Evolutionary conservation across 2,113 vertebrate species (phyloP), one percentile per base, ranked within the genome.

Genomic region (Poecilia latipinna): DNA sequence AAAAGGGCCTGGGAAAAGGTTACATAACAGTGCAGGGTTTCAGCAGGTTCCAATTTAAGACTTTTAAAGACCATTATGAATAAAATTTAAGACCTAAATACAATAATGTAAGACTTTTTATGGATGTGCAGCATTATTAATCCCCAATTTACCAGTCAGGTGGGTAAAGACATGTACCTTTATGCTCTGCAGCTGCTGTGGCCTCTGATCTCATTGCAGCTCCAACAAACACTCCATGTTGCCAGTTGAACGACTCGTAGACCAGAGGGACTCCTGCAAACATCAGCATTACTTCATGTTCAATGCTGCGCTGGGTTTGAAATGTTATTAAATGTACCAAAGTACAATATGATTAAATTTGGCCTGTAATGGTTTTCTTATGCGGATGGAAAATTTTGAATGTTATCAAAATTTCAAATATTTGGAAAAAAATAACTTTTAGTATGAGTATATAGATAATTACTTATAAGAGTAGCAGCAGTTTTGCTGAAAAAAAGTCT

Each of bases 201-300:
- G 97, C 96, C 92, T 99, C 98, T 0, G 98, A 99, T 74, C 98
- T 94, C 98, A 99, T 99, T 64, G 97, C 92, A 4, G 98, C 97
- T 71, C 98, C 98, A 51, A 99, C 93, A 82, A 99, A 98, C 37
- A 99, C 96, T 1, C 97, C 98, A 0, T 99, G 98, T 75, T 97
- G 94, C 98, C 98, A 99, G 94, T 88, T 96, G 85, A 98, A 95
- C 0, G 98, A 95, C 89, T 99, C 97, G 0, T 98, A 99, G 22
- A 99, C 96, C 0, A 99, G 91, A 79, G 98, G 98, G 35, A 99
- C 96, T 75, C 98, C 98, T 99, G 82, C 39, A 10, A 78, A 75
- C 26, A 70, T 15, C 15, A 79, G 63, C 28, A 61, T 35, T 33
- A 33, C 1, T 42, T 71, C 65, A 48, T 29, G 12, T 44, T 80